phyloP scores from a whole-genome alignment of 2,113 vertebrate species.

The Sceloporus undulatus region DNA sequence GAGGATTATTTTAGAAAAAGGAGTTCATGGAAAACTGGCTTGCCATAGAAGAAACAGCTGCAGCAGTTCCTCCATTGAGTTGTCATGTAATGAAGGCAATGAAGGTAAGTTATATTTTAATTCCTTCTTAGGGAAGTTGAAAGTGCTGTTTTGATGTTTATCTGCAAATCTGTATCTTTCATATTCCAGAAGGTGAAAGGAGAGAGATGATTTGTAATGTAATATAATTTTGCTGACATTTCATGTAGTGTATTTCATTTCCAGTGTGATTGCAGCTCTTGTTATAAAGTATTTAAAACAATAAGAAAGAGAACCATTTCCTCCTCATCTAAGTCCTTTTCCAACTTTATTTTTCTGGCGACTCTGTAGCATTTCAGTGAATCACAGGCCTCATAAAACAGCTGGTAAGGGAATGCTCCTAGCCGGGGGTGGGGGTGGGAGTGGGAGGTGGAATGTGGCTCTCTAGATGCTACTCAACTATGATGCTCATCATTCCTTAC shows the following conservation, averaged over 20 bases:
- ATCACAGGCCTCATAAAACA: neutral
- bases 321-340: neutral
- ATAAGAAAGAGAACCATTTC: neutral
- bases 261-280: neutral
- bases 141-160: neutral
- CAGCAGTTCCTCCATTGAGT: slow-evolving; percentile 24
- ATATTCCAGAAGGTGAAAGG: no score
- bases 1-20: slow-evolving; percentile 64
- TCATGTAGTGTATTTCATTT: neutral
- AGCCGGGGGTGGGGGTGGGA: no score
- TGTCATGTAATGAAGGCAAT: slow-evolving; percentile 63
- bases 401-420: no score
- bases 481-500: no score
- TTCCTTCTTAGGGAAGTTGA: neutral
- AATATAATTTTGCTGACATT: neutral
- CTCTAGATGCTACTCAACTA: no score
- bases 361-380: neutral
- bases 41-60: neutral
- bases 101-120: slow-evolving; percentile 40
- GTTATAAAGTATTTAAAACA: neutral
- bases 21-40: slow-evolving; percentile 27
- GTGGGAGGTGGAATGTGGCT: no score
- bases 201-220: neutral
- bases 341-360: neutral
- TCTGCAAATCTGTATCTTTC: neutral